Percentiles rank a stretch among this genome's conserved stretches.
Conservation (phyloP, 2,113 vertebrate genomes). For the Falcunculus frontatus region DNA sequence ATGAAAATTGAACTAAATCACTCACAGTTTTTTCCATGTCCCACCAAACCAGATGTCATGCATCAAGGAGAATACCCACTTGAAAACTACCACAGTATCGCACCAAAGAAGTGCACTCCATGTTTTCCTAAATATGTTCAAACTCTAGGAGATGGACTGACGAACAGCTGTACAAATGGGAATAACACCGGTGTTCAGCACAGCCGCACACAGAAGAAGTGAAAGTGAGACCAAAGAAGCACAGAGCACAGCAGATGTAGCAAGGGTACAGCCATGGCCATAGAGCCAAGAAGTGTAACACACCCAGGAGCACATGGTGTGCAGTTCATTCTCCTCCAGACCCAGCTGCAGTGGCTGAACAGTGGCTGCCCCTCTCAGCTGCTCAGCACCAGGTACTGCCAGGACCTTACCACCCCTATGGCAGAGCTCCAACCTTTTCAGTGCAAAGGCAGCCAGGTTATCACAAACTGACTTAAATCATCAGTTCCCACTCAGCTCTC, state of each 20-base stretch:
- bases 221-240: neutral
- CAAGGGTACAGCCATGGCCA: neutral
- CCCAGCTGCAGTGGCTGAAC: neutral
- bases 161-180: neutral
- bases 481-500: neutral
- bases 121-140: neutral
- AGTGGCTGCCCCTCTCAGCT: neutral
- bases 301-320: fast-evolving
- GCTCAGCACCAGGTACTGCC: neutral
- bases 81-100: neutral
- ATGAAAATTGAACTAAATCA: neutral
- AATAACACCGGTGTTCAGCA: neutral
- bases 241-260: neutral
- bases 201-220: fast-evolving
- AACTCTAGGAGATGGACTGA: neutral
- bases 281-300: neutral
- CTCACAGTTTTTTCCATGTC: neutral
- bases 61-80: neutral
- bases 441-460: neutral
- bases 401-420: neutral
- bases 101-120: neutral
- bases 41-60: neutral
- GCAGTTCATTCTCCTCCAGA: neutral
- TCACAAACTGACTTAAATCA: neutral
- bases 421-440: neutral